phyloP scores from a whole-genome alignment of 2,888 invertebrate species.

The Bellardia pandia region DNA sequence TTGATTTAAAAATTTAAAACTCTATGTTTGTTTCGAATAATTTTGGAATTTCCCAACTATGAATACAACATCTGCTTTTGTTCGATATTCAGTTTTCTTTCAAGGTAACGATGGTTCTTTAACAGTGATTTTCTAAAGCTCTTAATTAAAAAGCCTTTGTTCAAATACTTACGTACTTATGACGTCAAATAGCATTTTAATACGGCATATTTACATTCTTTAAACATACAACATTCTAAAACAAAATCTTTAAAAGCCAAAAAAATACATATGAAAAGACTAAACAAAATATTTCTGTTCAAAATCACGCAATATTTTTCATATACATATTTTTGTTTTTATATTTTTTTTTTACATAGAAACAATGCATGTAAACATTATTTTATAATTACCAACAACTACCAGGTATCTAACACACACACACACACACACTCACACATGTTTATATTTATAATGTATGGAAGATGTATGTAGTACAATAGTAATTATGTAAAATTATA shows the following conservation, averaged over 20 bases:
- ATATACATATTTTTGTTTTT: too few species aligned
- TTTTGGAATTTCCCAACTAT: too few species aligned
- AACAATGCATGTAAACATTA: slow-evolving; percentile 37
- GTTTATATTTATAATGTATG: background rate
- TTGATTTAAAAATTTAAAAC: too few species aligned
- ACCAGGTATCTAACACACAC: background rate
- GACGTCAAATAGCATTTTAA: slow-evolving; percentile 26
- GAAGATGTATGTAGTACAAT: background rate
- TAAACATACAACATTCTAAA: slow-evolving; percentile 8
- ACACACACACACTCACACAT: too few species aligned
- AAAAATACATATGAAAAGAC: background rate
- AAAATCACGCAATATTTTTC: slow-evolving; percentile 20
- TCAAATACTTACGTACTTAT: background rate
- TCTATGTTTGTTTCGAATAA: too few species aligned
- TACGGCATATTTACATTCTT: background rate
- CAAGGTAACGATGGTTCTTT: background rate
- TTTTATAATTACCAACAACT: slow-evolving; percentile 45
- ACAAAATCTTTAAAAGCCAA: background rate
- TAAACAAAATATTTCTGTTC: slow-evolving; percentile 34
- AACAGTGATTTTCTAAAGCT: background rate
- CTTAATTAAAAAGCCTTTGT: background rate
- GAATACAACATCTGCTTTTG: background rate
- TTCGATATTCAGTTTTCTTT: background rate
- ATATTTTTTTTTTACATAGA: background rate
- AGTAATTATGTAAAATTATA: slow-evolving; percentile 26